Conservation (phyloP, 1,140 invertebrate genomes). For the Chrysomallon squamiferum region DNA sequence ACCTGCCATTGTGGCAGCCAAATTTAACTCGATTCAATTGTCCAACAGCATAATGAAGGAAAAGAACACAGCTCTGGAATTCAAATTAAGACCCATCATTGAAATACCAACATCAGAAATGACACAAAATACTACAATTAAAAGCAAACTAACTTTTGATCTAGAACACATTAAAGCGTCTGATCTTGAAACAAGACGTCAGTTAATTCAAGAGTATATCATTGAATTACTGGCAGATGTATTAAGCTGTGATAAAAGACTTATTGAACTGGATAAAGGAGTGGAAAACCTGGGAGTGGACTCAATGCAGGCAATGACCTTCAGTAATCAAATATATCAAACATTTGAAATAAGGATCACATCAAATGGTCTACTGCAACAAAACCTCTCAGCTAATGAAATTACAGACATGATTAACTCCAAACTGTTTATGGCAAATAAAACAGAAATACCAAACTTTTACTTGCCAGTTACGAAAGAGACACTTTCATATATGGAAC, state of each 20-base stretch:
- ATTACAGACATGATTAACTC: not conserved
- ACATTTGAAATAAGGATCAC: not conserved
- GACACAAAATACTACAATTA: not conserved
- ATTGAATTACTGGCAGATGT: not conserved
- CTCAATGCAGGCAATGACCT: conserved; percentile 16
- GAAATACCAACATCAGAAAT: not conserved
- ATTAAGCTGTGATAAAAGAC: not conserved
- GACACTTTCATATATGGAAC: too few relatives aligned
- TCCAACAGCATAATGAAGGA: conserved; percentile 17
- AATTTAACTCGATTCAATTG: conserved; percentile 26
- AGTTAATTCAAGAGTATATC: not conserved
- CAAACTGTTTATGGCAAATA: not conserved
- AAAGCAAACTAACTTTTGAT: conserved; percentile 2
- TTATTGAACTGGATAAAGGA: not conserved
- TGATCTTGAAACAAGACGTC: conserved; percentile 1
- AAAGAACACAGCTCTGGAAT: conserved; percentile 8
- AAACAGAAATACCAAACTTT: not conserved
- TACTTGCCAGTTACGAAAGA: not conserved
- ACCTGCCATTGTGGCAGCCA: conserved; percentile 13
- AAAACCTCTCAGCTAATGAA: not conserved
- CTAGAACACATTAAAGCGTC: conserved; percentile 10
- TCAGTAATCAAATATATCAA: not conserved
- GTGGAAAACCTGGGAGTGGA: conserved; percentile 14
- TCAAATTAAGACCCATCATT: conserved; percentile 3
- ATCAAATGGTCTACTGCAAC: not conserved